Base-by-base conservation (phyloP, 2,888 invertebrate species). In the Andricus curvator region DNA sequence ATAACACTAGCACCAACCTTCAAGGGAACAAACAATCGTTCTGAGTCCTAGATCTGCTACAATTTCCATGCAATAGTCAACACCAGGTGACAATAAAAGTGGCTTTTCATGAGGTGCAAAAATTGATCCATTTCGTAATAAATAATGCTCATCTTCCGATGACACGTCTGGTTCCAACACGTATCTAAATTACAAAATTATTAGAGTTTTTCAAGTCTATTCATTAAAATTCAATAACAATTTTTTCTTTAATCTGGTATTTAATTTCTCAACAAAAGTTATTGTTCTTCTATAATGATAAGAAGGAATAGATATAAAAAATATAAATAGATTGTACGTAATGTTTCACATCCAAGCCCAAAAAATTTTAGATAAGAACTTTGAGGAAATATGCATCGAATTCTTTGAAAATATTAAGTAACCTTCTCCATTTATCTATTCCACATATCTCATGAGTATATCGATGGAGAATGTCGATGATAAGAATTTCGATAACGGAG, bases 51-150 rank as follows among this genome's bases (percentile, higher is more conserved):
- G 13, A 17, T 93, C 93, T 62, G 94, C 94, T 85, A 95, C 94
- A 0, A 94, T 92, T 88, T 95, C 95, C 94, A 95, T 94, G 87
- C 95, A 95, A 88, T 94, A 95, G 84, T 94, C 94, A 17, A 86
- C 77, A 78, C 93, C 93, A 1, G 94, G 94, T 15, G 92, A 92
- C 62, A 95, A 90, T 86, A 95, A 90, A n/a, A 90, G 89, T 0
- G 94, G 94, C 37, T 91, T 86, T 67, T 93, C 93, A 85, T 91
- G 93, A 0, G 95, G 95, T 22, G 94, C 93, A 85, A 94, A 94
- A 67, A 95, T 92, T 0, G 95, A 94, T 29, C 95, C 95, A 85
- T 95, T 95, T 41, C 93, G 88, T 83, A 95, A 89, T 56, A 95
- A 93, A 87, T 94, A 94, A 88, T 94, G 94, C 84, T 94, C 94